Base-by-base conservation (phyloP, 1,140 invertebrate genomes). In the Leptinotarsa texana region DNA sequence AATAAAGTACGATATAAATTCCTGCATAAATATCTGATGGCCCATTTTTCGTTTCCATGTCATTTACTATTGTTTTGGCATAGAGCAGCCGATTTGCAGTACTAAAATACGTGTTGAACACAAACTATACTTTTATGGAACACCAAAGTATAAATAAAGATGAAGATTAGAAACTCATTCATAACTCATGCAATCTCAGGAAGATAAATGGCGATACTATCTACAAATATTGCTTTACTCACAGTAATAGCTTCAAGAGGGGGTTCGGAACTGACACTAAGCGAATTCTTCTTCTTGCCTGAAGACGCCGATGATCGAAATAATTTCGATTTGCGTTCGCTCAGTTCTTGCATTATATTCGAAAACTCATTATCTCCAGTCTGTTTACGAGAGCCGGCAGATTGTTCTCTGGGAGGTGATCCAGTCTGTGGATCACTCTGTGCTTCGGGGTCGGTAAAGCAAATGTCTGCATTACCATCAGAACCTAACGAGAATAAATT, bases 251-350 rank as follows among this genome's bases (percentile, higher is more conserved):
- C 82, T 69, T 78, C 79, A n/a, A 75, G 77, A 4, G 87, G 79
- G 22, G 86, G 87, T 33, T 89, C 87, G 3, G 87, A 84, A 22
- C 87, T 87, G 27, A 89, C 84, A 76, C 87, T 88, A 1, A 93
- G 86, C 21, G 92, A 93, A 83, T 93, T 91, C 86, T 94, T 94
- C 82, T 93, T 92, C 74, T 92, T 92, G 69, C 90, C 91, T 63
- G 89, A 89, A 3, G 91, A 91, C 1, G 89, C 90, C 72, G 88
- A 86, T 63, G 90, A 88, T 17, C 91, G 87, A 82, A 91, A 92
- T 49, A 92, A 76, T 73, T 85, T 74, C 87, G 87, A 63, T 87
- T 91, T 76, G 86, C 87, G 82, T 88, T 91, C 83, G 69, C 74
- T 81, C 5, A 80, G 63, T 65, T 84, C 82, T 65, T 81, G 79